Base-by-base conservation (phyloP, 2,113 vertebrate genomes). In the Zosterops japonicus region DNA sequence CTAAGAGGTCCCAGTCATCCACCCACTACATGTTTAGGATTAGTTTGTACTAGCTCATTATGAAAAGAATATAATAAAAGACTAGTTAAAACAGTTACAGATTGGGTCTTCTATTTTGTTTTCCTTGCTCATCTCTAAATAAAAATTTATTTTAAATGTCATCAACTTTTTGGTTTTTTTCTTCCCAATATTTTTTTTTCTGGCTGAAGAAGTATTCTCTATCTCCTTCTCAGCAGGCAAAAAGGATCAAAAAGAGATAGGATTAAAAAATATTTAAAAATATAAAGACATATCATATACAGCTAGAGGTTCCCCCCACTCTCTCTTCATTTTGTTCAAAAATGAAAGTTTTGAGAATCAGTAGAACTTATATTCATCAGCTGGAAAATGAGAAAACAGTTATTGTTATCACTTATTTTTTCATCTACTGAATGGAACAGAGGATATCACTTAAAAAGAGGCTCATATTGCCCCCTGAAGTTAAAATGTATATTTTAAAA, bases 401-500 rank as follows among this genome's bases (percentile, higher is more conserved):
- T 76, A 63, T 8, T 67, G 42, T n/a, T 16, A 89, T 78, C 18
- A 46, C 8, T 44, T 81, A 35, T 78, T 36, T 75, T 63, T 63
- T n/a, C 22, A 83, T 28, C 42, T 71, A 19, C 77, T 71, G 29
- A 93, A 75, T 2, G 44, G 50, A 90, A 77, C 3, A 87, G 46
- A 17, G 13, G n/a, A 50, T 10, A 6, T 33, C 22, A 76, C 10
- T 29, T n/a, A 1, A 44, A 33, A 36, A 47, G 49, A 29, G 69
- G 8, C 24, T 56, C 28, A 56, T 93, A 78, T 71, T 85, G 94
- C 64, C 16, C 17, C 22, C 29, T 59, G 29, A 92, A 60, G 47
- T 84, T 52, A 78, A n/a, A 82, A 68, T 11, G 19, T 12, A 4
- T 49, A 90, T 80, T 95, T 94, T 53, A 63, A 70, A 85, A 93